A percentile compares a stretch with the other conserved stretches of the same genome.
phyloP scores from a whole-genome alignment of 2,797 vertebrate genomes.

The Oophaga sylvatica region DNA sequence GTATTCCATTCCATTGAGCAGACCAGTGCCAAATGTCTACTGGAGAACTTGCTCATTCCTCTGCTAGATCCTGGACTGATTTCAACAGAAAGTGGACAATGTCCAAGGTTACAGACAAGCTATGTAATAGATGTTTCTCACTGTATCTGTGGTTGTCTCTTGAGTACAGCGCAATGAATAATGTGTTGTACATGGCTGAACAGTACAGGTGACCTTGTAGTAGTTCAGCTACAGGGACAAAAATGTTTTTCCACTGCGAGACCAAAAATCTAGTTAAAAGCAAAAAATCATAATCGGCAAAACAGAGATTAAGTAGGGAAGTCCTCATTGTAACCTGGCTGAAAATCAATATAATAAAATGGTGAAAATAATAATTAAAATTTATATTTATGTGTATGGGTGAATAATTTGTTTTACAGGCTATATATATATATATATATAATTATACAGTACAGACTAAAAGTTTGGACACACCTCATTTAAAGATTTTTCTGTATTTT shows the following conservation, averaged over 20 bases:
- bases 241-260: neutral
- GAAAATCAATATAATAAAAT: too few species aligned
- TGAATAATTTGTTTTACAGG: too few species aligned
- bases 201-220: neutral
- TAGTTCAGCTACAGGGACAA: neutral
- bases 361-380: too few species aligned
- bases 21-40: conserved; percentile 17
- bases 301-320: neutral
- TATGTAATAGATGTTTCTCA: neutral
- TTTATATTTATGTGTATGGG: too few species aligned
- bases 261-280: neutral
- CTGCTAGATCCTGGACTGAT: neutral
- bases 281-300: neutral
- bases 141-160: conserved; percentile 20
- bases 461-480: too few species aligned
- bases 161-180: neutral
- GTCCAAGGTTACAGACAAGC: conserved; percentile 29
- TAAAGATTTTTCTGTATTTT: too few species aligned
- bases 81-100: neutral
- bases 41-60: conserved; percentile 12
- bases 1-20: conserved; percentile 15
- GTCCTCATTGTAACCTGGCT: too few species aligned
- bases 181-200: conserved; percentile 11
- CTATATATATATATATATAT: too few species aligned
- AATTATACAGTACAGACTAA: too few species aligned